phyloP scores from a whole-genome alignment of 35 echinoderm and acorn worm species.

The Apostichopus parvimensis region DNA sequence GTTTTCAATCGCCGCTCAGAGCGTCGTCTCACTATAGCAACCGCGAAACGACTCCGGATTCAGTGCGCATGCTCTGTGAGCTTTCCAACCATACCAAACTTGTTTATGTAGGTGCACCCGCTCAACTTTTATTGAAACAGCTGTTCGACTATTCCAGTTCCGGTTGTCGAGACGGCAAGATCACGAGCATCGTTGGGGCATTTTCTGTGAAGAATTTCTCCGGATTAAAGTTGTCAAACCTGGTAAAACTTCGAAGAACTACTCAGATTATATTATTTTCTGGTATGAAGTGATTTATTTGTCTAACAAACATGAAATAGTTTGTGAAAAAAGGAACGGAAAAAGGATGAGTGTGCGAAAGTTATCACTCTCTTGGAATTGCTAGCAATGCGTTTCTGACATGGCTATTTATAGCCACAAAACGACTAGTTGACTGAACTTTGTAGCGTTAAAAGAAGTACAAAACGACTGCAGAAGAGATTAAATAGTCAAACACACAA shows the following conservation, averaged over 20 bases:
- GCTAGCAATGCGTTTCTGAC: neutral
- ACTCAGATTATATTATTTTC: neutral
- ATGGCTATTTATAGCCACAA: neutral
- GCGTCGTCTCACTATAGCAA: neutral
- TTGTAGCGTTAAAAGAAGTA: too few species aligned
- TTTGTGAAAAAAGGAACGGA: too few species aligned
- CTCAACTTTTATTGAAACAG: neutral
- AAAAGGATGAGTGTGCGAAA: too few species aligned
- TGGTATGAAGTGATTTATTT: too few species aligned
- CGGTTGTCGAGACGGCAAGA: neutral
- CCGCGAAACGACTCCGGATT: conserved; percentile 27
- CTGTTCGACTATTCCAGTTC: neutral
- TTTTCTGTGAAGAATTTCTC: conserved; percentile 2
- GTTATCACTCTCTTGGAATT: neutral
- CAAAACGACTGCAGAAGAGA: too few species aligned
- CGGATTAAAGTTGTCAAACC: neutral
- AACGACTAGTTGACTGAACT: too few species aligned
- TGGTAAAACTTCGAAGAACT: neutral
- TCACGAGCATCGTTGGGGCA: neutral
- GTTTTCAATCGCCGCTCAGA: neutral
- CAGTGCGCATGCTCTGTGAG: neutral
- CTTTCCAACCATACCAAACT: conserved; percentile 13
- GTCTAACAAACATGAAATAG: too few species aligned
- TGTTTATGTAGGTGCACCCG: neutral
- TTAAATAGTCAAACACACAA: too few species aligned